These are phyloP conservation scores for Oryctes rhinoceros DNA, from an alignment of 1,140 invertebrate genomes.

Conservation along the genomic window DNA sequence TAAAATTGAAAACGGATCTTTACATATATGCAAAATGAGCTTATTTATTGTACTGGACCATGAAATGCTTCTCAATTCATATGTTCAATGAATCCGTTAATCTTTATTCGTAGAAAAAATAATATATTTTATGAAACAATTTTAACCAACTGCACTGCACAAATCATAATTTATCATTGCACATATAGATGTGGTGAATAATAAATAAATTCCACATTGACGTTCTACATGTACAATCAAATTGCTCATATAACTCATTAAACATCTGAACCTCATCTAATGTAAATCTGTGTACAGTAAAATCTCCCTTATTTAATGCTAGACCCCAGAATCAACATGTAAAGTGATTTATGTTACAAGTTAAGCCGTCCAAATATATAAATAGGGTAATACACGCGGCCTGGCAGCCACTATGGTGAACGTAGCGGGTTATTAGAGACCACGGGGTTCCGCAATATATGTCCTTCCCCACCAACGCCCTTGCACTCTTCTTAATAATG, in stretches of 20 bases:
- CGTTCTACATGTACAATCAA: background rate
- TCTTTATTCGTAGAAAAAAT: too few relatives aligned
- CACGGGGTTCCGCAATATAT: conserved; percentile 50
- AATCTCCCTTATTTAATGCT: conserved; percentile 29
- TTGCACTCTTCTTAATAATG: conserved; percentile 36
- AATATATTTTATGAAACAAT: too few relatives aligned
- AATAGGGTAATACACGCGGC: conserved; percentile 51
- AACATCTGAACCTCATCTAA: conserved; percentile 10
- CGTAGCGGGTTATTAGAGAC: conserved; percentile 48
- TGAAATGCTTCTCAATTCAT: too few relatives aligned
- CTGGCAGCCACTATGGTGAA: conserved; percentile 40
- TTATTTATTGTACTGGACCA: too few relatives aligned
- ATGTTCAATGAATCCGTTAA: too few relatives aligned
- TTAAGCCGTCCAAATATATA: conserved; percentile 49
- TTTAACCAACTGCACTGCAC: too few relatives aligned
- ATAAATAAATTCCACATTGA: background rate
- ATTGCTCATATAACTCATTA: conserved; percentile 9
- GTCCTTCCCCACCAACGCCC: conserved; percentile 41
- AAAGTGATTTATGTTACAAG: conserved; percentile 51
- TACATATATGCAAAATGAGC: too few relatives aligned
- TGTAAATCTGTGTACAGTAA: conserved; percentile 37
- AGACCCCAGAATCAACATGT: conserved; percentile 48
- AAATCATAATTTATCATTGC: too few relatives aligned
- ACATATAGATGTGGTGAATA: background rate
- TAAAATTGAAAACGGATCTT: too few relatives aligned